Conservation (phyloP, 2,113 vertebrate species). For the Deroptyus accipitrinus region DNA sequence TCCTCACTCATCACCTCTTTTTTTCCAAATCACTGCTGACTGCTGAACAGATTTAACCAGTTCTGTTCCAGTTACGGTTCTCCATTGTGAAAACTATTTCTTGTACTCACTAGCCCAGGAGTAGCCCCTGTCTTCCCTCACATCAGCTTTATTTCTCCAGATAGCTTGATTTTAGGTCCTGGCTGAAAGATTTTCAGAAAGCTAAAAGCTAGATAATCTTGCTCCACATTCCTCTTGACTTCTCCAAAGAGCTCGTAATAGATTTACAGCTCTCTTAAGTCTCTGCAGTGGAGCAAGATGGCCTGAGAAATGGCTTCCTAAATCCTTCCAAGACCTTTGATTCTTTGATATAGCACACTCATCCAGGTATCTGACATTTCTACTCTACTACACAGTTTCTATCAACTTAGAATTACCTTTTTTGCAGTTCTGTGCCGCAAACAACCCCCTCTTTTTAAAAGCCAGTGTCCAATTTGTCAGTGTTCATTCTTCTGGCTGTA, state of each 20-base stretch:
- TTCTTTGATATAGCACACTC: not conserved
- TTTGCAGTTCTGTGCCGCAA: not conserved
- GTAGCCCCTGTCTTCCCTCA: not conserved
- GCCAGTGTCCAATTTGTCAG: not conserved
- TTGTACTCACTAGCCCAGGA: not conserved
- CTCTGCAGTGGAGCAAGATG: not conserved
- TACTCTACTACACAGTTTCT: not conserved
- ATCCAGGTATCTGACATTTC: not conserved
- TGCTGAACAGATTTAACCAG: not conserved
- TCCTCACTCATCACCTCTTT: not conserved
- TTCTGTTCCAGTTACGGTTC: not conserved
- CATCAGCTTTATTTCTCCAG: not conserved
- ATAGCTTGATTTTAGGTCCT: not conserved
- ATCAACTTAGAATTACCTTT: not conserved
- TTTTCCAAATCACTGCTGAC: not conserved
- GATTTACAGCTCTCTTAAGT: constrained; percentile 9
- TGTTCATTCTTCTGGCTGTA: not conserved
- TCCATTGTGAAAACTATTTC: not conserved
- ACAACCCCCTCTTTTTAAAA: not conserved
- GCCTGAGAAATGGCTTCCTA: constrained; percentile 26
- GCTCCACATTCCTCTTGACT: not conserved
- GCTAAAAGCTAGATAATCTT: constrained; percentile 17
- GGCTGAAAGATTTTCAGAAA: not conserved
- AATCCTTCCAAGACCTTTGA: constrained; percentile 9
- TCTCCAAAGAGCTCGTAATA: constrained; percentile 11